phyloP scores from a whole-genome alignment of 2,113 vertebrate species.

The Danionella cerebrum region DNA sequence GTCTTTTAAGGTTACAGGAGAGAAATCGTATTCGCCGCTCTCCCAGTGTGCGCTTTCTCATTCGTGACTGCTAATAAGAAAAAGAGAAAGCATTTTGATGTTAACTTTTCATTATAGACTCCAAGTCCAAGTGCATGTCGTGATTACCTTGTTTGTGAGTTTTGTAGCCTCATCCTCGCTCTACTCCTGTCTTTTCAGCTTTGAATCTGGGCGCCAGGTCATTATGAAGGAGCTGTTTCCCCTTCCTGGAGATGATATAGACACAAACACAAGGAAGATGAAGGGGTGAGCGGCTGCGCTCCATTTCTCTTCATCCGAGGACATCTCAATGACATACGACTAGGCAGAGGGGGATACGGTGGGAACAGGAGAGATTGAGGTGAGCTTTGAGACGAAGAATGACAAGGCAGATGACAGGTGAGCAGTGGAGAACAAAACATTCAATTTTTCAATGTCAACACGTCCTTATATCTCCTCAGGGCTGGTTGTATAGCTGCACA shows the following conservation, averaged over 20 bases:
- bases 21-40: not conserved
- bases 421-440: constrained; percentile 38
- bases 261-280: not conserved
- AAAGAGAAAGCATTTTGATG: constrained; percentile 9
- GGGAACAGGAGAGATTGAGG: constrained; percentile 10
- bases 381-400: constrained; percentile 18
- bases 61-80: constrained; percentile 18
- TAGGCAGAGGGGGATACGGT: not conserved
- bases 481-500: not conserved
- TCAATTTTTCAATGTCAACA: constrained; percentile 32
- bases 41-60: constrained; percentile 3
- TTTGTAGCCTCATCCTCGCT: not conserved
- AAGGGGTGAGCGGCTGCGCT: not conserved
- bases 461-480: constrained; percentile 27
- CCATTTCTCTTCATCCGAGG: constrained; percentile 10
- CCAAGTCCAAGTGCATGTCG: not conserved
- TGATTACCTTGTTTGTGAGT: not conserved
- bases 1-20: constrained; percentile 33
- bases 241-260: not conserved
- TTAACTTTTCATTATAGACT: not conserved
- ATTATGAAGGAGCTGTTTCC: not conserved
- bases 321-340: constrained; percentile 21
- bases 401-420: constrained; percentile 26
- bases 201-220: not conserved
- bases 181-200: not conserved